These are phyloP conservation scores for human DNA, from an alignment of 2,113 vertebrate species.

Conservation along the genomic window GRCh38 chr4:27164501-27165000, in stretches of 20 bases:
- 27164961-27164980: background rate
- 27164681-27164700: slow-evolving; percentile 66
- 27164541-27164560: slow-evolving; percentile 19
- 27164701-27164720: slow-evolving; percentile 63
- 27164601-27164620: slow-evolving; percentile 53
- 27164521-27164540: slow-evolving; percentile 64
- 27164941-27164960: background rate
- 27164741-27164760: slow-evolving; percentile 22
- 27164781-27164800: background rate
- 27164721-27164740: slow-evolving; percentile 30
- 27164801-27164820: background rate
- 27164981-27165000: background rate
- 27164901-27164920: background rate
- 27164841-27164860: background rate
- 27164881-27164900: background rate
- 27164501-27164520: slow-evolving; percentile 64
- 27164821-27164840: no score
- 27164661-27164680: slow-evolving; percentile 34
- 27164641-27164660: slow-evolving; percentile 57
- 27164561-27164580: slow-evolving; percentile 48
- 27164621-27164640: slow-evolving; percentile 65
- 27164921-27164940: background rate
- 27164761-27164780: background rate
- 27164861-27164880: background rate
- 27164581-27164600: slow-evolving; percentile 39